Percentiles rank a stretch among this genome's conserved stretches.
phyloP scores from a whole-genome alignment of 2,113 vertebrate genomes.

The Neofelis nebulosa region DNA sequence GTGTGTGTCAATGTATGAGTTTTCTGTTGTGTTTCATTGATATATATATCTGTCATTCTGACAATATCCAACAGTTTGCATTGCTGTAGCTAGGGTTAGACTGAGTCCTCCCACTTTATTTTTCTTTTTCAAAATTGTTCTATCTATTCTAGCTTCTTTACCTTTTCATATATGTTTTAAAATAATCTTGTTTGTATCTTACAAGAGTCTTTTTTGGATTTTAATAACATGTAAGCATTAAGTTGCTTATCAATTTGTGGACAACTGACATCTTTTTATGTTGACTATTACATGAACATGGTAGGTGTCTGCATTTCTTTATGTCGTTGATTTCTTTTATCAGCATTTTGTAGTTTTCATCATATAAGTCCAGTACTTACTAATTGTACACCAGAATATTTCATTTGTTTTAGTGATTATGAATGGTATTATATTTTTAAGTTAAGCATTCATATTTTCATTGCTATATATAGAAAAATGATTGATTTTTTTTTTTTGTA shows the following conservation, averaged over 20 bases:
- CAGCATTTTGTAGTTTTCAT: not conserved
- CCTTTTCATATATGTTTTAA: not conserved
- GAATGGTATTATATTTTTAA: not conserved
- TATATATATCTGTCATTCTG: not conserved
- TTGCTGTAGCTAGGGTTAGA: not conserved
- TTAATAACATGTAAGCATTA: not conserved
- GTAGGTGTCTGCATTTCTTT: not conserved
- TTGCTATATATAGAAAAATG: not conserved
- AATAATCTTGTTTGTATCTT: not conserved
- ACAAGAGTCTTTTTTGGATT: not conserved
- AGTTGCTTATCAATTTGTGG: not conserved
- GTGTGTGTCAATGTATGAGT: not conserved
- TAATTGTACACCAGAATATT: not conserved
- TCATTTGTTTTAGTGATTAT: not conserved
- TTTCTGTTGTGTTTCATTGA: not conserved
- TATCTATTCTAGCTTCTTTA: not conserved
- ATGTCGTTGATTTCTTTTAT: not conserved
- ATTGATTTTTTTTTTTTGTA: not conserved
- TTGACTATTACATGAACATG: not conserved
- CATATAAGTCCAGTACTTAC: not conserved
- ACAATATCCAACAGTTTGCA: not conserved
- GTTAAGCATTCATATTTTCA: not conserved
- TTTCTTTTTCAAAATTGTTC: conserved; percentile 10
- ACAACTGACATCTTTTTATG: not conserved
- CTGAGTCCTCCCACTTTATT: not conserved